Evolutionary conservation across 1,140 invertebrate species (phyloP).

Genomic region (Akabosia matsudoensis): DNA sequence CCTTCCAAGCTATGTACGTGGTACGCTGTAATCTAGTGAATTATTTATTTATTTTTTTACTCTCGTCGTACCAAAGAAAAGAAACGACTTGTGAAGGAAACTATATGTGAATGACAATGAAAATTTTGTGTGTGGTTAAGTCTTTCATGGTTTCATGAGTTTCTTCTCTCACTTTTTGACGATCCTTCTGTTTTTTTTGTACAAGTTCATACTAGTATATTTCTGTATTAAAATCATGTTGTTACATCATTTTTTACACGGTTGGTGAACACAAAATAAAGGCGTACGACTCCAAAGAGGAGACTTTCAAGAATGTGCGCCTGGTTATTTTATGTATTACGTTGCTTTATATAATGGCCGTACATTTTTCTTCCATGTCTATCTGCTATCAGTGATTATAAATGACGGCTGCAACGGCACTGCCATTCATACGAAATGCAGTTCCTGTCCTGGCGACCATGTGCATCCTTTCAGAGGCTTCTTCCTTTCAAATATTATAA

Average conservation of each 20-base stretch:
- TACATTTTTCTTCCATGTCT: not conserved
- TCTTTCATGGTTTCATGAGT: not conserved
- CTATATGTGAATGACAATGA: conserved; percentile 18
- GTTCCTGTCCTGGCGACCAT: not conserved
- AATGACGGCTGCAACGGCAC: no score
- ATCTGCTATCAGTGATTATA: no score
- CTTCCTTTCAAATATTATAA: not conserved
- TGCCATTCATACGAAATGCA: conserved; percentile 1
- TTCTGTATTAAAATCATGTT: conserved; percentile 8
- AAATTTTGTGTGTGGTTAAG: not conserved
- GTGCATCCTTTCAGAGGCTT: not conserved
- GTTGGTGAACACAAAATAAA: not conserved
- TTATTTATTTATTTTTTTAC: no score
- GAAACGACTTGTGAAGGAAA: not conserved
- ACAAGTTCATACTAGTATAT: no score
- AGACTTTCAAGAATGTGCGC: not conserved
- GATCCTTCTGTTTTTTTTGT: no score
- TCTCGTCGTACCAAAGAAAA: not conserved
- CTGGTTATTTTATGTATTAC: not conserved
- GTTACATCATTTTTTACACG: conserved; percentile 21
- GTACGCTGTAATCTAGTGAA: no score
- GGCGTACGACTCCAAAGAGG: not conserved
- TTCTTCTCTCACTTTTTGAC: no score
- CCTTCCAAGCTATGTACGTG: no score
- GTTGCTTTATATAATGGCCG: not conserved